phyloP scores from a whole-genome alignment of 2,797 vertebrate species.

The Poeciliopsis paucimaculata region DNA sequence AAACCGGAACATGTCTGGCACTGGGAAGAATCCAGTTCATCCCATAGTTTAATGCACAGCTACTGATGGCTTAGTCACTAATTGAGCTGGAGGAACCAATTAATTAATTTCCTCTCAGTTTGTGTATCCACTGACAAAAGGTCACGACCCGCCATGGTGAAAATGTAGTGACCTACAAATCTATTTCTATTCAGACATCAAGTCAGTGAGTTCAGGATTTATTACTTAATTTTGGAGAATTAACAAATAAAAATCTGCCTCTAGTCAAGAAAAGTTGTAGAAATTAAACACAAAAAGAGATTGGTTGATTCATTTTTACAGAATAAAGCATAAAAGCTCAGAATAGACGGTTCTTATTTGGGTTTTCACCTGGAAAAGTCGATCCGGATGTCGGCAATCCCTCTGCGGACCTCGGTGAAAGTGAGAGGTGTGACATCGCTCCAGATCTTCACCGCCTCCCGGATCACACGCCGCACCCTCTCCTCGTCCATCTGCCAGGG shows the following conservation, averaged over 20 bases:
- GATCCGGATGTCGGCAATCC: conserved; percentile 90
- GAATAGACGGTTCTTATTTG: not conserved
- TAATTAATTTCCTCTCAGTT: not conserved
- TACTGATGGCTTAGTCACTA: not conserved
- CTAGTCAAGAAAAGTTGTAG: not conserved
- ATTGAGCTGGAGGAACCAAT: not conserved
- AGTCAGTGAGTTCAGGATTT: not conserved
- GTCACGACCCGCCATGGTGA: not conserved
- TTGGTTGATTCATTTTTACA: not conserved
- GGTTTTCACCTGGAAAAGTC: conserved; percentile 89
- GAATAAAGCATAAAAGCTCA: not conserved
- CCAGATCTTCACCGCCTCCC: conserved; percentile 90
- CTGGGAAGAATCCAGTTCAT: not conserved
- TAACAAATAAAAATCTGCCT: not conserved
- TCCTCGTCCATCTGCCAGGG: conserved; percentile 89
- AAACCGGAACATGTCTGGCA: not conserved
- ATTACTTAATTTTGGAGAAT: not conserved
- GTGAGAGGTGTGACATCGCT: conserved; percentile 91
- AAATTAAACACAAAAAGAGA: not conserved
- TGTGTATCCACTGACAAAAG: not conserved
- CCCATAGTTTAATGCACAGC: not conserved
- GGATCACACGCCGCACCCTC: conserved; percentile 85
- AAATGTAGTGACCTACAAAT: not conserved
- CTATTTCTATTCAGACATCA: no score
- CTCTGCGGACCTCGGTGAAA: conserved; percentile 87